Percentiles rank a stretch among this genome's conserved stretches.
phyloP scores from a whole-genome alignment of 1,140 invertebrate genomes.

The Drosophila bipectinata region DNA sequence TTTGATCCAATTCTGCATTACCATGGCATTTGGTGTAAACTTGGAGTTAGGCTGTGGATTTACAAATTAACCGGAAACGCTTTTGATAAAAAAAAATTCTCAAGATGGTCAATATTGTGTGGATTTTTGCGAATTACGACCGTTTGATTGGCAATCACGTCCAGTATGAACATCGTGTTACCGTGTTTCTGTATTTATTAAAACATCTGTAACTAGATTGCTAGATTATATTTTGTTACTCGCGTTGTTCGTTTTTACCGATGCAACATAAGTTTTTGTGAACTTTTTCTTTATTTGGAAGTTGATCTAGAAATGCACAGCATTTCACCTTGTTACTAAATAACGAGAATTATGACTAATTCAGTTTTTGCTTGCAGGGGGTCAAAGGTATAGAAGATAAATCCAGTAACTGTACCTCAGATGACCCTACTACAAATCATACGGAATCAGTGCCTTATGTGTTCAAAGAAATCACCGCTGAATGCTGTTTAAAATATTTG shows the following conservation, averaged over 20 bases:
- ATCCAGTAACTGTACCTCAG: not conserved
- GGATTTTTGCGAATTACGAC: conserved; percentile 23
- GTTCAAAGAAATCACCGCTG: not conserved
- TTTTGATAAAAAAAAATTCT: conserved; percentile 5
- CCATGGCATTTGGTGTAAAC: too few relatives aligned
- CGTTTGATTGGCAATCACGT: conserved; percentile 10
- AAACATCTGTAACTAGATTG: conserved; percentile 25
- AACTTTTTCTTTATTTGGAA: conserved; percentile 24
- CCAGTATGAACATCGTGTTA: conserved; percentile 32
- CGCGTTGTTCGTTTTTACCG: conserved; percentile 39
- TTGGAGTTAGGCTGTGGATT: not conserved
- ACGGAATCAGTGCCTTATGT: conserved; percentile 6
- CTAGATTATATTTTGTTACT: conserved; percentile 14
- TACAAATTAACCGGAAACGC: conserved; percentile 6
- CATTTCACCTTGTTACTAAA: conserved; percentile 1
- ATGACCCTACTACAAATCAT: not conserved
- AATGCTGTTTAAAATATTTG: not conserved
- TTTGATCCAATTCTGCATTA: too few relatives aligned
- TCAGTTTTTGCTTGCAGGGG: conserved; percentile 37
- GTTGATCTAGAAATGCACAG: conserved; percentile 14
- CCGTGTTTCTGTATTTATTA: conserved; percentile 21
- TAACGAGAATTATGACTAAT: conserved; percentile 26
- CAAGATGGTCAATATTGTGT: conserved; percentile 9
- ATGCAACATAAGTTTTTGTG: conserved; percentile 13
- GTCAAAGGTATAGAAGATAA: conserved; percentile 21